Conservation (phyloP, 2,113 vertebrate species). For the Lepus timidus region DNA sequence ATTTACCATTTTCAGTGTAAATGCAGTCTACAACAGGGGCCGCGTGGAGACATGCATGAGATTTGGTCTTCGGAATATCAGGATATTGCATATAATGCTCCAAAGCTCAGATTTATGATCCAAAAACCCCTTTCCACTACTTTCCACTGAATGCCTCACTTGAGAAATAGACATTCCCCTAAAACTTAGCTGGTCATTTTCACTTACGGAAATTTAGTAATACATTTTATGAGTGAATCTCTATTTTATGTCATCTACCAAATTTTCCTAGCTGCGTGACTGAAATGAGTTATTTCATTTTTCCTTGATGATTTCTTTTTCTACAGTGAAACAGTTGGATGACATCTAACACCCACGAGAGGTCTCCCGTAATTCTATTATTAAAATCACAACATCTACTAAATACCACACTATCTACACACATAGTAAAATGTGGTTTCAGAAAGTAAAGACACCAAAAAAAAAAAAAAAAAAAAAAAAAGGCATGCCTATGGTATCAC, state of each 20-base stretch:
- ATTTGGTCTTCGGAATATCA: not conserved
- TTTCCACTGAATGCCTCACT: not conserved
- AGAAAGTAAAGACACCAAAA: not conserved
- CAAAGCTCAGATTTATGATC: not conserved
- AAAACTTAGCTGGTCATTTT: not conserved
- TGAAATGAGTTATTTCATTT: not conserved
- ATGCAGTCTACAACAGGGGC: not conserved
- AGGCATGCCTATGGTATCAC: not conserved
- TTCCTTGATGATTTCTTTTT: not conserved
- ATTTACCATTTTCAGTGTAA: slow-evolving; percentile 18
- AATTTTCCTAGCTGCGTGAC: not conserved
- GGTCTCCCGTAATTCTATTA: not conserved
- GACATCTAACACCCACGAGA: not conserved
- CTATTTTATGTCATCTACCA: not conserved
- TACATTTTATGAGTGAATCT: not conserved
- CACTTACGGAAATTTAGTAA: not conserved
- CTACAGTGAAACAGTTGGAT: not conserved
- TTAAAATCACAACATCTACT: not conserved
- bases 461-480: not conserved
- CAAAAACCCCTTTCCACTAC: not conserved
- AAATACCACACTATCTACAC: not conserved
- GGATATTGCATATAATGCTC: not conserved
- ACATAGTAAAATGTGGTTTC: not conserved
- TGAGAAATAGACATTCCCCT: not conserved
- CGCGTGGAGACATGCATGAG: not conserved